A percentile compares a stretch with the other conserved stretches of the same genome.
Conservation (phyloP, 92 coral and sea anemone genomes). For the Paragorgia papillata region DNA sequence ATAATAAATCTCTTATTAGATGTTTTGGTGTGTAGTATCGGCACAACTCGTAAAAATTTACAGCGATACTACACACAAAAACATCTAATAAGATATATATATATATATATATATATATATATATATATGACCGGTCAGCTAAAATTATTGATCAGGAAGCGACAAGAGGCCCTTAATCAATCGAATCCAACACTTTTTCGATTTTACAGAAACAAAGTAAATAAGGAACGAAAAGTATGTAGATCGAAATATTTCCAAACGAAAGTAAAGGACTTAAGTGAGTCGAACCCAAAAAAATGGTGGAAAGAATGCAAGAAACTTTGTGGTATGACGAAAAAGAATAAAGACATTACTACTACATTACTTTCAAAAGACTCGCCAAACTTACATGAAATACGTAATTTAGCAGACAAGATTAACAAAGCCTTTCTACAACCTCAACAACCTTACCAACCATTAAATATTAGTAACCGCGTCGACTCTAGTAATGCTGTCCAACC, state of each 20-base stretch:
- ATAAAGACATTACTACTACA: slow-evolving; percentile 4
- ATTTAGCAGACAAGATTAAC: slow-evolving; percentile 30
- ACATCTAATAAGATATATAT: too few relatives aligned
- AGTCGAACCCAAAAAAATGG: slow-evolving; percentile 59
- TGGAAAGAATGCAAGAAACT: slow-evolving; percentile 39
- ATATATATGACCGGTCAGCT: slow-evolving; percentile 37
- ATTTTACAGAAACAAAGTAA: slow-evolving; percentile 37
- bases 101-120: too few relatives aligned
- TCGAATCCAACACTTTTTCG: slow-evolving; percentile 26
- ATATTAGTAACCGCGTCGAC: slow-evolving; percentile 2
- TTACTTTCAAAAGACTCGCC: too few relatives aligned
- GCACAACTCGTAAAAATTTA: too few relatives aligned
- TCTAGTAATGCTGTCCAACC: slow-evolving; percentile 22
- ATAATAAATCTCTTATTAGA: too few relatives aligned
- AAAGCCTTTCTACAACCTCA: slow-evolving; percentile 37
- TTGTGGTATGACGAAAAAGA: slow-evolving; percentile 37
- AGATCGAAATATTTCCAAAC: slow-evolving; percentile 29
- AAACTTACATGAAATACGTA: slow-evolving; percentile 12
- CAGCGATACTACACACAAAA: too few relatives aligned
- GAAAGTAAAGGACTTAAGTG: slow-evolving; percentile 52
- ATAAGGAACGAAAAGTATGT: slow-evolving; percentile 53
- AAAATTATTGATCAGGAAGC: slow-evolving; percentile 21
- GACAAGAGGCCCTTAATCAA: slow-evolving; percentile 39
- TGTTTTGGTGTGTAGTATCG: too few relatives aligned
- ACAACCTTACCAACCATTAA: slow-evolving; percentile 31